phyloP scores from a whole-genome alignment of 92 coral and sea anemone genomes.

The Umimayanthus kanabou region DNA sequence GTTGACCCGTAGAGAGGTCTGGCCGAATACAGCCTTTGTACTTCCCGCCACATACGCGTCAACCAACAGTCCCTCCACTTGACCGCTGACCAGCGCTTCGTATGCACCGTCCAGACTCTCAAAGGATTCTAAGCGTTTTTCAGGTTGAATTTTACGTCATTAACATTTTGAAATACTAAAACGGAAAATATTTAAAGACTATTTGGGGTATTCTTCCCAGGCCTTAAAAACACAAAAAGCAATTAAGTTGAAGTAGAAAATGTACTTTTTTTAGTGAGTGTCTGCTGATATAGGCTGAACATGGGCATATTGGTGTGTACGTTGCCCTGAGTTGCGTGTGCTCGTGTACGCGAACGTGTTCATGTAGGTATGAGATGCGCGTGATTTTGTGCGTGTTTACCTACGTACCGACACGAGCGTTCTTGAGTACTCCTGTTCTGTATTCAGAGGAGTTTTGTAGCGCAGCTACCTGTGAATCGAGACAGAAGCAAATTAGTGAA shows the following conservation, averaged over 20 bases:
- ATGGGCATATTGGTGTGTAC: too few relatives aligned
- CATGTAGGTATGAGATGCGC: too few relatives aligned
- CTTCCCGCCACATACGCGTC: slow-evolving; percentile 29
- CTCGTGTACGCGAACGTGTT: too few relatives aligned
- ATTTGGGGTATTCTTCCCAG: too few relatives aligned
- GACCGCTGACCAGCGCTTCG: slow-evolving; percentile 27
- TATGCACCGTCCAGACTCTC: not conserved
- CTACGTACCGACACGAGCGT: slow-evolving; percentile 31
- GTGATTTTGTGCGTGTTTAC: too few relatives aligned
- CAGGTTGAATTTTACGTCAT: not conserved
- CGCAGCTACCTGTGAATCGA: slow-evolving; percentile 23
- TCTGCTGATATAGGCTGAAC: too few relatives aligned
- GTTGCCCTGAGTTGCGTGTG: too few relatives aligned
- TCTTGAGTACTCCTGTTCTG: slow-evolving; percentile 36
- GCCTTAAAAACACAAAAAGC: too few relatives aligned
- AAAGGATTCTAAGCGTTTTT: slow-evolving; percentile 1
- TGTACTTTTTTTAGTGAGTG: too few relatives aligned
- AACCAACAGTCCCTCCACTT: slow-evolving; percentile 15
- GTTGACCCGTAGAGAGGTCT: slow-evolving; percentile 8
- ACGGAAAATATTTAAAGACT: too few relatives aligned
- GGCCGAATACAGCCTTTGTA: slow-evolving; percentile 22
- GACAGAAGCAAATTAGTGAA: not conserved
- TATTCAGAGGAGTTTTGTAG: slow-evolving; percentile 26
- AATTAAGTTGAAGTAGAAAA: too few relatives aligned
- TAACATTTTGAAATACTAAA: too few relatives aligned